Conservation (phyloP, 2,888 invertebrate genomes). For the Clepsis dumicolana region DNA sequence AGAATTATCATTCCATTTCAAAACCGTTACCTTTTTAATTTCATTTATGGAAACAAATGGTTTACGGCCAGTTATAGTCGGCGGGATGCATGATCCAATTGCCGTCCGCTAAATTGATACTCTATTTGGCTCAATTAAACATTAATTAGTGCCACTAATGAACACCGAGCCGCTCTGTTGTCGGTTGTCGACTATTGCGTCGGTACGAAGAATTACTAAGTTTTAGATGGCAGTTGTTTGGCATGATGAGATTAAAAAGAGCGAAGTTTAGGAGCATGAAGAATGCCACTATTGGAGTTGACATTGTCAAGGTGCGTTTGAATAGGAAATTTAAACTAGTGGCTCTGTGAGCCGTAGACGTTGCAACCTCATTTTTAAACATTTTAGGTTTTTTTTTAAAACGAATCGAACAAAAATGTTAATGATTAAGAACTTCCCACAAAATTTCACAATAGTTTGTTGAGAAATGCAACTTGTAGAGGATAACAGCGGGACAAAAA, state of each 20-base stretch:
- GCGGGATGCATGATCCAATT: conserved; percentile 80
- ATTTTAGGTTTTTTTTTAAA: no score
- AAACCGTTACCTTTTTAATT: conserved; percentile 16
- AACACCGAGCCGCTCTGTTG: conserved; percentile 75
- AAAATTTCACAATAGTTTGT: no score
- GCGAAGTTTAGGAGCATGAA: not conserved
- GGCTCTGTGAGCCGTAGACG: no score
- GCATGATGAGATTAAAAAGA: not conserved
- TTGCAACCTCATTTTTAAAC: no score
- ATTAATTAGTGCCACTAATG: conserved; percentile 83
- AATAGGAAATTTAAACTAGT: no score
- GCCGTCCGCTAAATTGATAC: conserved; percentile 82
- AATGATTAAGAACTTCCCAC: no score
- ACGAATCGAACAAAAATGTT: no score
- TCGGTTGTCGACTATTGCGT: conserved; percentile 43
- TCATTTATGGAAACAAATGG: conserved; percentile 26
- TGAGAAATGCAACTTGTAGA: no score
- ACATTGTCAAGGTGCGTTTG: not conserved
- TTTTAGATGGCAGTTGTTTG: not conserved
- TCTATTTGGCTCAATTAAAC: conserved; percentile 84
- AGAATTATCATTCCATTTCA: conserved; percentile 3
- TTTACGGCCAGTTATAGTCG: conserved; percentile 31
- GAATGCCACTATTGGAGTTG: not conserved
- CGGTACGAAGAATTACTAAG: not conserved
- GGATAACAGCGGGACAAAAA: no score